Percentiles rank a stretch among this genome's conserved stretches.
Evolutionary conservation across 2,797 vertebrate genomes (phyloP).

Genomic region (Parauchenoglanis ngamensis): DNA sequence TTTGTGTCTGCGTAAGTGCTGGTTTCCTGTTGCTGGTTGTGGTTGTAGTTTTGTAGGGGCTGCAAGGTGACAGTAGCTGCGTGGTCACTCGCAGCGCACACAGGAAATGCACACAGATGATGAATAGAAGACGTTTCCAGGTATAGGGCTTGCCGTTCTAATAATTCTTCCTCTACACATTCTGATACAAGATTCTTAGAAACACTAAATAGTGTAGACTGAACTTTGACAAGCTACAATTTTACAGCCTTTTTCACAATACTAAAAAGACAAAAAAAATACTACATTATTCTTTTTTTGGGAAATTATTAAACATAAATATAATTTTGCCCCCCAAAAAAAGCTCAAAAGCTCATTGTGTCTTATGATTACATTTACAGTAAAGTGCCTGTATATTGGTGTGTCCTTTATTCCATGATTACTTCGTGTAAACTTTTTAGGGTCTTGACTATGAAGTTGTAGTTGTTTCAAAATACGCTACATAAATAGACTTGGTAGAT

Average conservation of each 20-base stretch:
- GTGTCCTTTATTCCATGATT: background rate
- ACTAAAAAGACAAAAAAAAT: background rate
- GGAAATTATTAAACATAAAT: background rate
- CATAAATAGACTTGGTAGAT: background rate
- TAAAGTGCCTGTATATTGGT: background rate
- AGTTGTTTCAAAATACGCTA: background rate
- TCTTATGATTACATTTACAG: background rate
- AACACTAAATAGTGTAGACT: background rate
- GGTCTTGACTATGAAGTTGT: background rate
- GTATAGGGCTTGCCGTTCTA: conserved; percentile 35
- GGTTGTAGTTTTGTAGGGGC: conserved; percentile 31
- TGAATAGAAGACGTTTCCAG: conserved; percentile 41
- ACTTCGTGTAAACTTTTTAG: background rate
- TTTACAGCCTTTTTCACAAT: background rate
- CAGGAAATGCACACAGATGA: conserved; percentile 43
- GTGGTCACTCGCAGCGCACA: conserved; percentile 48
- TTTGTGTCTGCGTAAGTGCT: background rate
- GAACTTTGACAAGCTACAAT: background rate
- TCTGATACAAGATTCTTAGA: conserved; percentile 27
- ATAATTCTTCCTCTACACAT: conserved; percentile 16
- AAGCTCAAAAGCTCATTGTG: background rate
- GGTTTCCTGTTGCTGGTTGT: conserved; percentile 47
- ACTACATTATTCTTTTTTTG: background rate
- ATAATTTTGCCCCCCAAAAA: too few relatives aligned
- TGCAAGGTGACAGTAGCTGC: conserved; percentile 34